phyloP scores from a whole-genome alignment of 2,113 vertebrate genomes.

The Cephalophus harveyi region DNA sequence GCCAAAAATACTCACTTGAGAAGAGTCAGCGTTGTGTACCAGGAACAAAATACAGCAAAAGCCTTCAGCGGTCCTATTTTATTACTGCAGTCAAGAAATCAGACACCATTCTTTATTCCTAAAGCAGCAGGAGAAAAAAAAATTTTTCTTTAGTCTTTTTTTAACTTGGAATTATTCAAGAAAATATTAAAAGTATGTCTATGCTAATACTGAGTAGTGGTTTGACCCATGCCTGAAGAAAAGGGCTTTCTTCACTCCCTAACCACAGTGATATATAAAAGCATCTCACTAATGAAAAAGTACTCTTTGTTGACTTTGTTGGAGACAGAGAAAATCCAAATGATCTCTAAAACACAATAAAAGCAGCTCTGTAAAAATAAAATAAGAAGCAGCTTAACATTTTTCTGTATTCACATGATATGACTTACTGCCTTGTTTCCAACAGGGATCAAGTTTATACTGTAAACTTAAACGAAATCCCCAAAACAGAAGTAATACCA shows the following conservation, averaged over 20 bases:
- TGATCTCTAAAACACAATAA: constrained; percentile 60
- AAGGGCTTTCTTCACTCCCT: not conserved
- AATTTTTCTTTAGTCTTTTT: constrained; percentile 59
- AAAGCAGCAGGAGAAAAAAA: constrained; percentile 49
- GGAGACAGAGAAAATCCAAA: constrained; percentile 60
- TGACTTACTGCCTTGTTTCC: constrained; percentile 71
- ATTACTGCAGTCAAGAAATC: constrained; percentile 71
- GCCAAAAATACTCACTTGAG: constrained; percentile 62
- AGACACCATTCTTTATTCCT: constrained; percentile 60
- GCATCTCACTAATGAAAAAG: constrained; percentile 50
- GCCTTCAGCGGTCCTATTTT: constrained; percentile 57
- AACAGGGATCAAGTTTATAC: constrained; percentile 98
- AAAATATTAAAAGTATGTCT: constrained; percentile 59
- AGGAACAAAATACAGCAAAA: constrained; percentile 71
- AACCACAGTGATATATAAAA: not conserved
- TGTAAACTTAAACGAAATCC: constrained; percentile 95
- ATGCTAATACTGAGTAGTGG: constrained; percentile 46
- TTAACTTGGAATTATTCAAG: constrained; percentile 71
- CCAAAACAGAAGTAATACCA: constrained; percentile 94
- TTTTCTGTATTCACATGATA: constrained; percentile 31
- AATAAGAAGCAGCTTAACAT: constrained; percentile 18
- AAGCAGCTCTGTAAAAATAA: constrained; percentile 74
- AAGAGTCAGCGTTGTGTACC: constrained; percentile 67
- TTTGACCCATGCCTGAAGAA: constrained; percentile 24
- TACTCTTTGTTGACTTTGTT: constrained; percentile 31